Conservation (phyloP, 2,888 invertebrate genomes). For the Hecatera dysodea region DNA sequence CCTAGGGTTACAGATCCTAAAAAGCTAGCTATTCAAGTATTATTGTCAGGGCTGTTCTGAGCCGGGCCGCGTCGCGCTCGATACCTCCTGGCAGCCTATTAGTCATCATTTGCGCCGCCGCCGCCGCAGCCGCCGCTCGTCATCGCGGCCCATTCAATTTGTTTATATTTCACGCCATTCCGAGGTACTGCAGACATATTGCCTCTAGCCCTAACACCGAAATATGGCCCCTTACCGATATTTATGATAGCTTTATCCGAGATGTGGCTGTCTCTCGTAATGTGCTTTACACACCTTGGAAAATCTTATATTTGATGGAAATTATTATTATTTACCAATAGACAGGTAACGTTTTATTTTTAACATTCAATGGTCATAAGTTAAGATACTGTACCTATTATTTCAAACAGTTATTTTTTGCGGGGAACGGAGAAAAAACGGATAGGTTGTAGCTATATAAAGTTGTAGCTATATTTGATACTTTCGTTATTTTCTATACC, state of each 20-base stretch:
- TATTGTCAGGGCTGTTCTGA: constrained; percentile 3
- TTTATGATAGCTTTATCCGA: constrained; percentile 86
- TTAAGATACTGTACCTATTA: constrained; percentile 3
- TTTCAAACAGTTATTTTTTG: not conserved
- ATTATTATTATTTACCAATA: constrained; percentile 69
- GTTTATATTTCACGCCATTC: constrained; percentile 90
- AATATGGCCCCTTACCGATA: constrained; percentile 87
- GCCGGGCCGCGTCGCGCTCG: constrained; percentile 41
- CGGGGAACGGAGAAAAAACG: not conserved
- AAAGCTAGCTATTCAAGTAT: not conserved
- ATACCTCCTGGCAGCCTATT: constrained; percentile 74
- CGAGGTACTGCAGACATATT: constrained; percentile 86
- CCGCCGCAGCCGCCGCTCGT: constrained; percentile 82
- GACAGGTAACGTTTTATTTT: constrained; percentile 39
- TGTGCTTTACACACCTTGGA: constrained; percentile 79
- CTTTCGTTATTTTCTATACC: too few relatives aligned
- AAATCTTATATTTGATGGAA: constrained; percentile 69
- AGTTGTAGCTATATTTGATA: too few relatives aligned
- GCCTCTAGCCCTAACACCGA: constrained; percentile 81
- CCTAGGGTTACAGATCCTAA: not conserved
- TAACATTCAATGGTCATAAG: constrained; percentile 22
- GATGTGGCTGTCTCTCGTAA: constrained; percentile 76
- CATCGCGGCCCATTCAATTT: constrained; percentile 88
- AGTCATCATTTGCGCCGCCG: constrained; percentile 87
- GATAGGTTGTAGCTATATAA: not conserved